Percentiles rank a stretch among this genome's conserved stretches.
These are phyloP conservation scores for Lasioglossum leucozonium DNA, from an alignment of 2,888 invertebrate species.

Conservation along the genomic window DNA sequence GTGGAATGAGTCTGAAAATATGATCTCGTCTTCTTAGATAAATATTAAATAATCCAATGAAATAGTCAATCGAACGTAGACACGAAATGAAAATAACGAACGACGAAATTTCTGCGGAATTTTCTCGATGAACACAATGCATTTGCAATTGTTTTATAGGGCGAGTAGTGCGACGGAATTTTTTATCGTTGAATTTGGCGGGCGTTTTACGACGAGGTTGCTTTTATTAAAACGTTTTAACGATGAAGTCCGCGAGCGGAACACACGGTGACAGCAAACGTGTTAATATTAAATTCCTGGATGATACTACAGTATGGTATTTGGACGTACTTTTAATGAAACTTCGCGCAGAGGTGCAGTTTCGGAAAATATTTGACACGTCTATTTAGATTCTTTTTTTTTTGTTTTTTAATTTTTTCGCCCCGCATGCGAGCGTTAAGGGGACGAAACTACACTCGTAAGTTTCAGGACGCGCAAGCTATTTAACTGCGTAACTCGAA, in stretches of 20 bases:
- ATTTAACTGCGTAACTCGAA: conserved; percentile 7
- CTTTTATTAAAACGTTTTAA: not conserved
- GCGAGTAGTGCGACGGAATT: not conserved
- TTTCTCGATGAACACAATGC: no score
- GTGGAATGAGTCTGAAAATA: no score
- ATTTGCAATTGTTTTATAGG: not conserved
- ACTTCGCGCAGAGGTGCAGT: not conserved
- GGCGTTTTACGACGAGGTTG: not conserved
- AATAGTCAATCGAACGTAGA: no score
- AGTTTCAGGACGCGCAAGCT: not conserved
- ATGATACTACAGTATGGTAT: not conserved
- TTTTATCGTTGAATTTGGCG: not conserved
- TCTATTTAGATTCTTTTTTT: not conserved
- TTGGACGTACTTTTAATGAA: conserved; percentile 1
- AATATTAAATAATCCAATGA: no score
- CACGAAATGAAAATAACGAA: not conserved
- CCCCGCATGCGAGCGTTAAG: not conserved
- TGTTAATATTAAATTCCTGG: conserved; percentile 7
- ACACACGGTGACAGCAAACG: not conserved
- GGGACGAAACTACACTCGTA: not conserved
- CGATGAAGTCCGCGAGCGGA: not conserved
- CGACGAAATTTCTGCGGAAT: no score
- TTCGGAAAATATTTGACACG: not conserved
- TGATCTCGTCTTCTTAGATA: no score
- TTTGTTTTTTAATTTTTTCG: no score